Evolutionary conservation across 2,888 invertebrate genomes (phyloP).

Genomic region (Oithona nana): DNA sequence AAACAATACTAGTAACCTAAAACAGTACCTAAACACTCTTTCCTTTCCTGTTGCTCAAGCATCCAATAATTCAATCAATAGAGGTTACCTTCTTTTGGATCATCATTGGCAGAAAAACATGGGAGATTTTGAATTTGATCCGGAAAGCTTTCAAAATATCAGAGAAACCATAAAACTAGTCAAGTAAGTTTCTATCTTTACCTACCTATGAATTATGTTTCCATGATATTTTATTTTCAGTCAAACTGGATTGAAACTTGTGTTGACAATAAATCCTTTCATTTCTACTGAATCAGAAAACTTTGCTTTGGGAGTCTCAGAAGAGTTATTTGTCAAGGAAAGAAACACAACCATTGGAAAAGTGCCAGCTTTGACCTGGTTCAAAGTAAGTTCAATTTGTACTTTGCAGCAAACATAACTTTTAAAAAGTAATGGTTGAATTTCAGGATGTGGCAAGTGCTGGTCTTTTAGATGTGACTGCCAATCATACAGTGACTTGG

Average conservation of each 20-base stretch:
- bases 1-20: no score
- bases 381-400: constrained; percentile 1
- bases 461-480: constrained; percentile 63
- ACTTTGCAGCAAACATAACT: background rate
- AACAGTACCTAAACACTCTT: background rate
- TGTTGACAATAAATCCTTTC: constrained; percentile 74
- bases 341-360: constrained; percentile 27
- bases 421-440: background rate
- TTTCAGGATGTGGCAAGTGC: constrained; percentile 44
- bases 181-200: background rate
- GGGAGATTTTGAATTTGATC: constrained; percentile 12
- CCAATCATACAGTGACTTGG: constrained; percentile 62
- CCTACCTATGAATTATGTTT: background rate
- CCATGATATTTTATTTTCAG: background rate
- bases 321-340: constrained; percentile 55
- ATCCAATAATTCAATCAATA: background rate
- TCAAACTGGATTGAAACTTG: constrained; percentile 51
- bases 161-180: constrained; percentile 6
- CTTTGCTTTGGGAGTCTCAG: constrained; percentile 57
- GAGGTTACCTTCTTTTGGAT: constrained; percentile 12
- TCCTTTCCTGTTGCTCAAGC: background rate
- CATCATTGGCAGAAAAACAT: constrained; percentile 14
- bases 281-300: constrained; percentile 58
- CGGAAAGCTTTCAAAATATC: background rate
- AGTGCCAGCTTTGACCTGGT: constrained; percentile 17